Percentiles rank a stretch among this genome's conserved stretches.
Conservation (phyloP, 2,797 vertebrate species). For the Rhinichthys osculus region DNA sequence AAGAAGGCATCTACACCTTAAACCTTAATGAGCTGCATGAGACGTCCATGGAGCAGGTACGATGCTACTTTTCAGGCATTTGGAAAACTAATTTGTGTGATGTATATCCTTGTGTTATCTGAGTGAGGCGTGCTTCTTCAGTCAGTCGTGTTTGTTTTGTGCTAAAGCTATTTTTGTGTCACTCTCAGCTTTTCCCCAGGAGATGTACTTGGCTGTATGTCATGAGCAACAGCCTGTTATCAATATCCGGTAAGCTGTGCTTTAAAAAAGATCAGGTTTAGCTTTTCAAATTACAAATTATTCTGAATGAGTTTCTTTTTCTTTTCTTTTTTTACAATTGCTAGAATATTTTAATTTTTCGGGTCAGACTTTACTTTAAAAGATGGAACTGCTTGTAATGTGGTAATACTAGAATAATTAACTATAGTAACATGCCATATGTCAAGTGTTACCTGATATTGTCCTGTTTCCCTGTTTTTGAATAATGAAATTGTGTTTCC, state of each 20-base stretch:
- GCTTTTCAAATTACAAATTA: background rate
- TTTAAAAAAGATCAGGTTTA: conserved; percentile 54
- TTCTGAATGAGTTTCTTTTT: background rate
- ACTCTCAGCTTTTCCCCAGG: conserved; percentile 89
- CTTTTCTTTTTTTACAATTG: background rate
- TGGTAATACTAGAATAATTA: background rate
- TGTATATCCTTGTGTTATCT: background rate
- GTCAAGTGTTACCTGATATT: background rate
- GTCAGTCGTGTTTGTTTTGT: conserved; percentile 10
- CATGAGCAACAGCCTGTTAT: conserved; percentile 97
- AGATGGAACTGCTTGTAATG: background rate
- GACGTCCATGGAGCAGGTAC: conserved; percentile 98
- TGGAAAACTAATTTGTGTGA: background rate
- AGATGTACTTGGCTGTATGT: conserved; percentile 98
- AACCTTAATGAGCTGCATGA: conserved; percentile 99
- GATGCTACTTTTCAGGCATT: background rate
- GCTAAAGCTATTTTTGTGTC: conserved; percentile 28
- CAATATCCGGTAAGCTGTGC: conserved; percentile 89
- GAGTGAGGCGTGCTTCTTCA: background rate
- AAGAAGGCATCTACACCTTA: conserved; percentile 97
- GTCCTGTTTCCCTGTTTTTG: conserved; percentile 16
- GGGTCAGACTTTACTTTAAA: background rate
- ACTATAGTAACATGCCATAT: background rate
- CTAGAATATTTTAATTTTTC: background rate
- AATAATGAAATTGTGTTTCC: conserved; percentile 56